phyloP scores from a whole-genome alignment of 2,113 vertebrate genomes.

The Etheostoma cragini region DNA sequence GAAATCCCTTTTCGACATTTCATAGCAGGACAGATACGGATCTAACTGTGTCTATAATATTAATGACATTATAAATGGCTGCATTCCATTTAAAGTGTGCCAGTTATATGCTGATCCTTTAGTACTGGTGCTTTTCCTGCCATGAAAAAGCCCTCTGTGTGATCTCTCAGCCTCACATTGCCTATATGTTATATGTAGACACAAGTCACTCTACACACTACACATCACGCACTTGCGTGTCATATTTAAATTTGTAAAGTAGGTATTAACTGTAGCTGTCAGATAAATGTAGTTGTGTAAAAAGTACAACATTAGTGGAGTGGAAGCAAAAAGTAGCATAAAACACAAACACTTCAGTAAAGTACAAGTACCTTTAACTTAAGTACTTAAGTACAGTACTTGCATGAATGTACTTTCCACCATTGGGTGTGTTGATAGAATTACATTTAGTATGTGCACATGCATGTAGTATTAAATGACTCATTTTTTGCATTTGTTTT shows the following conservation, averaged over 20 bases:
- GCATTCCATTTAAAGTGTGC: no score
- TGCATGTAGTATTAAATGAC: neutral
- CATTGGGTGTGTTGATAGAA: neutral
- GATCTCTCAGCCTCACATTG: no score
- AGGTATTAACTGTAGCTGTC: neutral
- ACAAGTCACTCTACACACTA: no score
- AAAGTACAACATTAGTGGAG: neutral
- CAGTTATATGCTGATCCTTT: no score
- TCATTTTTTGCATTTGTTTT: neutral
- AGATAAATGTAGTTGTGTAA: neutral
- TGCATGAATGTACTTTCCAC: neutral
- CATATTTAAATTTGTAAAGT: neutral
- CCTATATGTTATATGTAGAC: no score
- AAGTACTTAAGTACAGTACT: neutral
- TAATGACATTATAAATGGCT: no score
- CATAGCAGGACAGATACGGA: no score
- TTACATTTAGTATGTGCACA: neutral
- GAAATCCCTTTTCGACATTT: no score
- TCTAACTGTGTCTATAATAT: no score
- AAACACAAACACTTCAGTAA: neutral
- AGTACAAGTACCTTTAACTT: no score
- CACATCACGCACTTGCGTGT: neutral
- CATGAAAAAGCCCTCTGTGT: no score
- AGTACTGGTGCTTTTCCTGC: no score
- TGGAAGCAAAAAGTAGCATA: neutral